phyloP scores from a whole-genome alignment of 2,113 vertebrate species.

The Callocephalon fimbriatum region DNA sequence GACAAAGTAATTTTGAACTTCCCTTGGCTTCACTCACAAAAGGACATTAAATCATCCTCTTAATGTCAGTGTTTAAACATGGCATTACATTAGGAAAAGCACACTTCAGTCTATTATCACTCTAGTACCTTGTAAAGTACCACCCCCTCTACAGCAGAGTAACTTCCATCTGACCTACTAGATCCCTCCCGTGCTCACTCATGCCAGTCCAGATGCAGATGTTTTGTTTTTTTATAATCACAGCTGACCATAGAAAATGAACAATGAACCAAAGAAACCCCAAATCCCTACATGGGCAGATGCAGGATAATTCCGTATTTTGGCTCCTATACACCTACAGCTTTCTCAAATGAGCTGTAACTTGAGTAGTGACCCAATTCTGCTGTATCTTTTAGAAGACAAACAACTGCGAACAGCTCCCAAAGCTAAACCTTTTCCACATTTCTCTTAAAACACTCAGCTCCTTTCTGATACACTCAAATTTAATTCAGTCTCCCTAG shows the following conservation, averaged over 20 bases:
- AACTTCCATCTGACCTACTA: background rate
- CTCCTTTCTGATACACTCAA: conserved; percentile 32
- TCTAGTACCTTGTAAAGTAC: background rate
- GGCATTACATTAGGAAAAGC: background rate
- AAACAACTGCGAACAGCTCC: conserved; percentile 18
- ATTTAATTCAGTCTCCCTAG: conserved; percentile 43
- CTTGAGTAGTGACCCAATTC: conserved; percentile 17
- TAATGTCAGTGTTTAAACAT: background rate
- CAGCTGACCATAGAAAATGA: background rate
- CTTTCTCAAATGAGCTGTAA: conserved; percentile 26
- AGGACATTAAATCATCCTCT: background rate
- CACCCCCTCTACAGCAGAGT: background rate
- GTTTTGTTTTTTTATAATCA: background rate
- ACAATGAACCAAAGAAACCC: background rate
- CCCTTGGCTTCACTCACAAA: background rate
- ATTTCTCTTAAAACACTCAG: conserved; percentile 30
- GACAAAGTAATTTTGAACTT: background rate
- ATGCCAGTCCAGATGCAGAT: background rate
- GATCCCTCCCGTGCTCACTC: background rate
- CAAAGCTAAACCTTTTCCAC: conserved; percentile 53
- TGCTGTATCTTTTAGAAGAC: conserved; percentile 32
- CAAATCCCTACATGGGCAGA: background rate
- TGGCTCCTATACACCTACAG: background rate
- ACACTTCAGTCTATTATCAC: background rate
- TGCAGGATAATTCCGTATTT: background rate